Base-by-base conservation (phyloP, 2,888 invertebrate species). In the Euproctis similis region DNA sequence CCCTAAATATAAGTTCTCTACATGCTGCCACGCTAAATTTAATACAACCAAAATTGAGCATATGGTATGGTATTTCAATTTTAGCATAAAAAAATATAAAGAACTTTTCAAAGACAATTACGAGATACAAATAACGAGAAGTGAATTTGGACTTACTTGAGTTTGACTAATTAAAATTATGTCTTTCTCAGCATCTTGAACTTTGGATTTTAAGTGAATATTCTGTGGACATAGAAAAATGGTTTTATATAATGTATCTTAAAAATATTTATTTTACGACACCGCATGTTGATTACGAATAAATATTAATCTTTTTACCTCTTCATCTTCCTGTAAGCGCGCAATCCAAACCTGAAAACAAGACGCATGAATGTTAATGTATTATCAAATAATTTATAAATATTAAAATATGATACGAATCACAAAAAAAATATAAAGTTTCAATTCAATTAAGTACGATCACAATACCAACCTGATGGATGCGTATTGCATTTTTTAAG, bases 401-500 rank as follows among this genome's bases (percentile, higher is more conserved):
- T n/a, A n/a, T n/a, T n/a, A n/a, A n/a, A n/a, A n/a, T n/a, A n/a
- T n/a, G n/a, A n/a, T n/a, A n/a, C n/a, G n/a, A n/a, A n/a, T n/a
- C n/a, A n/a, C n/a, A n/a, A n/a, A n/a, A n/a, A n/a, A n/a, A n/a
- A n/a, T n/a, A n/a, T n/a, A n/a, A n/a, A n/a, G n/a, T n/a, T n/a
- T n/a, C n/a, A n/a, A n/a, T n/a, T n/a, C n/a, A n/a, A n/a, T n/a
- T n/a, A n/a, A n/a, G n/a, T n/a, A n/a, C 22, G 36, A 21, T 32
- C 24, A 32, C 18, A 24, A 13, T 34, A 64, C 70, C 71, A 65
- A 88, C 88, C 86, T 88, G 88, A 76, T 88, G 88, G 65, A 87
- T 76, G 56, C 86, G 80, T 56, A 89, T 88, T 39, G 88, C 88
- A 61, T 86, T 87, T 78, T 86, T 87, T 54, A 88, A 76, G 55